Evolutionary conservation across 2,797 vertebrate species (phyloP).

Genomic region (Leptoclinus maculatus): DNA sequence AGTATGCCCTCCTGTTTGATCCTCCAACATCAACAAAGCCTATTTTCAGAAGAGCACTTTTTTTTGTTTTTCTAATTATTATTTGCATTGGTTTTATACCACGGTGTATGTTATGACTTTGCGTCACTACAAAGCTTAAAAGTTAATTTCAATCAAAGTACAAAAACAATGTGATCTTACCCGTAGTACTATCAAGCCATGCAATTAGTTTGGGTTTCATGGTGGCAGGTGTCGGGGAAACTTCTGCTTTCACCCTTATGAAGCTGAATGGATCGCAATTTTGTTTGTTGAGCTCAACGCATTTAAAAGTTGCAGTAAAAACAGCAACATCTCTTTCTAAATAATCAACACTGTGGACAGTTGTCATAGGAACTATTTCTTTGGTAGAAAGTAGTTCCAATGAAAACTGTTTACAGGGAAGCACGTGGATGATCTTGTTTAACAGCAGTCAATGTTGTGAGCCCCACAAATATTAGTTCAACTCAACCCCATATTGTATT

Average conservation of each 20-base stretch:
- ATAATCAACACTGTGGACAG: neutral
- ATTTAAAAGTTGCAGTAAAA: neutral
- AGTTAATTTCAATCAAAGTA: neutral
- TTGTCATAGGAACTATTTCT: neutral
- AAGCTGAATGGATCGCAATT: neutral
- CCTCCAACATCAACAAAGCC: neutral
- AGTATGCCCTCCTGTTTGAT: neutral
- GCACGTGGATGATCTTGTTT: neutral
- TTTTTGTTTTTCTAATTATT: neutral
- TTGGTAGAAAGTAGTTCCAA: neutral
- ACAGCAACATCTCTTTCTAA: neutral
- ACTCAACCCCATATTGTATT: neutral
- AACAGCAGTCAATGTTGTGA: neutral
- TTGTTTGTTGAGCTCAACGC: neutral
- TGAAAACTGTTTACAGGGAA: neutral
- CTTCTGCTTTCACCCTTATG: neutral
- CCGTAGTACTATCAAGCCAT: neutral
- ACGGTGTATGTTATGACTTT: neutral
- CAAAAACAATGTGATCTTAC: neutral
- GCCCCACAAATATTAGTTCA: neutral
- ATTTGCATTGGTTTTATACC: neutral
- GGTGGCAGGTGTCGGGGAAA: neutral
- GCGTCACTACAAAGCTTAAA: neutral
- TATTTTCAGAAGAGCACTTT: neutral
- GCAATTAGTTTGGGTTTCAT: neutral